Conservation (phyloP, 2,113 vertebrate genomes). For the Pterocles gutturalis region DNA sequence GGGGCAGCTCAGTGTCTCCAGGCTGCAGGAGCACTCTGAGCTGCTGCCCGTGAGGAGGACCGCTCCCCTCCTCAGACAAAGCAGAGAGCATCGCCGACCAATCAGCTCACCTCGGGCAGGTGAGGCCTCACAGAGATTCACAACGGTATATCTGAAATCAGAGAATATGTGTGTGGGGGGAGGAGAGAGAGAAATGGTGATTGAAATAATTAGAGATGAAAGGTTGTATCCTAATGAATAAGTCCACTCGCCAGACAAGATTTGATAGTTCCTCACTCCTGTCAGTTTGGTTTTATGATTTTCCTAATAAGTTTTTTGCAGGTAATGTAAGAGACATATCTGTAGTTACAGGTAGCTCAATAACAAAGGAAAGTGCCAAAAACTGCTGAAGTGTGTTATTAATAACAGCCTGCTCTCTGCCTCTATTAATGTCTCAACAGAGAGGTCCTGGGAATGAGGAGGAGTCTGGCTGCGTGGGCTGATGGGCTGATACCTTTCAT, state of each 20-base stretch:
- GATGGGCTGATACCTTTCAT: background rate
- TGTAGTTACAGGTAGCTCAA: background rate
- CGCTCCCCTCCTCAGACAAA: background rate
- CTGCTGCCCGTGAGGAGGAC: background rate
- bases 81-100: accelerated
- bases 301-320: background rate
- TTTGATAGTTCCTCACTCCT: background rate
- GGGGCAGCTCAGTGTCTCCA: background rate
- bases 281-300: background rate
- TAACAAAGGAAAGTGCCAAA: background rate
- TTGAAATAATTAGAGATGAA: background rate
- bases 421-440: background rate
- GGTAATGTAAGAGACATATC: background rate
- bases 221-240: background rate
- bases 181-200: background rate
- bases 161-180: background rate
- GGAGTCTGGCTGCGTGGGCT: background rate
- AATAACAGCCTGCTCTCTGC: background rate
- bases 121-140: background rate
- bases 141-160: background rate
- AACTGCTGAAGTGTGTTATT: background rate
- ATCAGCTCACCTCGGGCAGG: background rate
- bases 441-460: background rate
- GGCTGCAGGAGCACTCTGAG: background rate
- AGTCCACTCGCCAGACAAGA: background rate